Conservation (phyloP, 92 coral and sea anemone species). For the Ricordea florida region DNA sequence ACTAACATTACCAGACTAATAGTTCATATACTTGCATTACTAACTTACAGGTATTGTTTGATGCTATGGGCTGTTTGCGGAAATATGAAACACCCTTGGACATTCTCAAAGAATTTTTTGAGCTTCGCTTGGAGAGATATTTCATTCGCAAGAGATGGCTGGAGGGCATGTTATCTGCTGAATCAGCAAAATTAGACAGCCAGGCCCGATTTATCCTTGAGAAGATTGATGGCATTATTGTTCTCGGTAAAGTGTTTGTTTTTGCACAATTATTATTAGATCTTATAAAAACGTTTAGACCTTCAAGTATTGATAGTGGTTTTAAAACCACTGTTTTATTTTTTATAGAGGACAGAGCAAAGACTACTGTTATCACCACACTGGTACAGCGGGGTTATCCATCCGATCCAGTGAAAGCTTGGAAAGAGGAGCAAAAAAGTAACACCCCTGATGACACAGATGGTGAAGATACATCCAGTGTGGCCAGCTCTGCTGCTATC, state of each 20-base stretch:
- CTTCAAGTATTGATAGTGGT: too few relatives aligned
- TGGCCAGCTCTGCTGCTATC: slow-evolving; percentile 70
- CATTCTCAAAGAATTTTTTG: slow-evolving; percentile 78
- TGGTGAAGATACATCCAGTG: slow-evolving; percentile 75
- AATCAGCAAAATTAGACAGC: slow-evolving; percentile 76
- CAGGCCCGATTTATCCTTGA: slow-evolving; percentile 96
- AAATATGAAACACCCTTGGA: slow-evolving; percentile 76
- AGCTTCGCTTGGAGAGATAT: slow-evolving; percentile 81
- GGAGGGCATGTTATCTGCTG: slow-evolving; percentile 92
- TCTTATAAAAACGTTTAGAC: too few relatives aligned
- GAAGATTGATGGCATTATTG: slow-evolving; percentile 90
- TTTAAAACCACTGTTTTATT: too few relatives aligned
- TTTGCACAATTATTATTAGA: too few relatives aligned
- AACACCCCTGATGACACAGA: slow-evolving; percentile 25
- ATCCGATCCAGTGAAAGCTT: slow-evolving; percentile 87
- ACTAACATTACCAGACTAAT: too few relatives aligned
- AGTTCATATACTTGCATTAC: too few relatives aligned
- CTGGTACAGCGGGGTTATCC: slow-evolving; percentile 84
- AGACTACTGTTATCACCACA: slow-evolving; percentile 74
- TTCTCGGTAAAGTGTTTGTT: slow-evolving; percentile 71
- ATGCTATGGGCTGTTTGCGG: slow-evolving; percentile 85
- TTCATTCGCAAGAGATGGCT: slow-evolving; percentile 84
- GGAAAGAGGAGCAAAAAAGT: slow-evolving; percentile 81
- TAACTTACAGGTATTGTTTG: slow-evolving; percentile 89
- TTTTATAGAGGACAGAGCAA: slow-evolving; percentile 71